phyloP scores from a whole-genome alignment of 2,888 invertebrate species.

The Geophilus truncorum region DNA sequence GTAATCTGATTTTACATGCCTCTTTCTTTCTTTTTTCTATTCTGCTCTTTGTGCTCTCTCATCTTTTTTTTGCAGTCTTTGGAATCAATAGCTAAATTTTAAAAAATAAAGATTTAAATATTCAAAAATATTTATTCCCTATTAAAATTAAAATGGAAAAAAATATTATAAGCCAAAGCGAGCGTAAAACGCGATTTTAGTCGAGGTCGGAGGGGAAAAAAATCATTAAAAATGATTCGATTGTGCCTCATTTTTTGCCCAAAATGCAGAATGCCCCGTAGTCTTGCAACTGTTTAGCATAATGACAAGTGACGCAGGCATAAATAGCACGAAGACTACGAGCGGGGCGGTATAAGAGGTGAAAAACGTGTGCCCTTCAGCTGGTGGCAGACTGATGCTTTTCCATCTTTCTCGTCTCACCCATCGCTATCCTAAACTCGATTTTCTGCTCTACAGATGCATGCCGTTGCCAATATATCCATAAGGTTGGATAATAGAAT shows the following conservation, averaged over 20 bases:
- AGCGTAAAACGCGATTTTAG: not conserved
- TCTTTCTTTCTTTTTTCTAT: not conserved
- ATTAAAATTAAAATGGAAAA: not conserved
- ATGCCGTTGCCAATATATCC: constrained; percentile 6
- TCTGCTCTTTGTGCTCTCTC: not conserved
- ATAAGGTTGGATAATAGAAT: not conserved
- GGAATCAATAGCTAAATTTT: constrained; percentile 8
- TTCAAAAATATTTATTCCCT: not conserved
- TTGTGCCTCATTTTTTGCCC: not conserved
- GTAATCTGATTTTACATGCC: constrained; percentile 17
- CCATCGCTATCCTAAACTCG: not conserved
- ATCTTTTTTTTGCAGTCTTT: not conserved
- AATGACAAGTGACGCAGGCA: constrained; percentile 5
- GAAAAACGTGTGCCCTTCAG: not conserved
- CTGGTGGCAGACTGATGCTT: not conserved
- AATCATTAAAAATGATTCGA: not conserved
- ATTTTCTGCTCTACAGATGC: not conserved
- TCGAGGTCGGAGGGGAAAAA: not conserved
- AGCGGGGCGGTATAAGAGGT: not conserved
- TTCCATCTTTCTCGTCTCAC: not conserved
- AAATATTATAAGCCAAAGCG: not conserved
- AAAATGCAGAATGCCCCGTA: not conserved
- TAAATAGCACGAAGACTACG: not conserved
- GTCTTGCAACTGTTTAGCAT: constrained; percentile 9
- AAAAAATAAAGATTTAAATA: not conserved